Evolutionary conservation across 2,888 invertebrate genomes (phyloP), one percentile per base, ranked within the genome.

Genomic region (Cordilura impudica): DNA sequence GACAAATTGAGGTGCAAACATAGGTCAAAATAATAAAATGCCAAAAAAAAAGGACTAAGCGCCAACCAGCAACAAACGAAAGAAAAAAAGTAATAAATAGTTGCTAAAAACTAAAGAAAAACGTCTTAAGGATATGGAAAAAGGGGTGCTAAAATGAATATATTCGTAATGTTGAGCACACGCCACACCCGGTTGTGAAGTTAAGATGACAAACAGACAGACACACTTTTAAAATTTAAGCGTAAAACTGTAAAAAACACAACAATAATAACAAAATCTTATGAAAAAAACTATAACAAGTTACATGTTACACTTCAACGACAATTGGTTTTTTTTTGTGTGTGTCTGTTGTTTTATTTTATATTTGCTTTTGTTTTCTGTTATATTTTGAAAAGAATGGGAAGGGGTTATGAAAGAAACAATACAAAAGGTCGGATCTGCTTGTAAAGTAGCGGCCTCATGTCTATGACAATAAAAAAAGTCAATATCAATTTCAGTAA

Each of bases 1-100:
- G 87, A 88, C 87, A 87, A 87, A 87, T 87, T 88, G 87, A 87
- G 87, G 87, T 87, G 87, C 88, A 86, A 88, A 88, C 88, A 86
- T 86, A 85, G 86, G 88, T 87, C 88, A 87, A 86, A 86, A 86
- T 86, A 87, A 88, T 88, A 87, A 87, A 87, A 87, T 45, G 14
- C 49, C 49, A 53, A 45, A 67, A 54, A n/a, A n/a, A 73, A 58
- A 66, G 53, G 56, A 58, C 65, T 72, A 84, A 86, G 85, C 84
- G 83, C 74, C 70, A 71, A 83, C 82, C 83, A 18, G 21, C 35
- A 26, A 8, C 4, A 49, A 49, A 43, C n/a, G n/a, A n/a, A n/a
- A n/a, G n/a, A 45, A 45, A 49, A 18, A 39, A 14, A n/a, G 21
- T 53, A 31, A 45, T 26, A 56, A 67, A 45, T 58, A 69, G 31